Base-by-base conservation (phyloP, 2,113 vertebrate species). In the Poecile atricapillus region DNA sequence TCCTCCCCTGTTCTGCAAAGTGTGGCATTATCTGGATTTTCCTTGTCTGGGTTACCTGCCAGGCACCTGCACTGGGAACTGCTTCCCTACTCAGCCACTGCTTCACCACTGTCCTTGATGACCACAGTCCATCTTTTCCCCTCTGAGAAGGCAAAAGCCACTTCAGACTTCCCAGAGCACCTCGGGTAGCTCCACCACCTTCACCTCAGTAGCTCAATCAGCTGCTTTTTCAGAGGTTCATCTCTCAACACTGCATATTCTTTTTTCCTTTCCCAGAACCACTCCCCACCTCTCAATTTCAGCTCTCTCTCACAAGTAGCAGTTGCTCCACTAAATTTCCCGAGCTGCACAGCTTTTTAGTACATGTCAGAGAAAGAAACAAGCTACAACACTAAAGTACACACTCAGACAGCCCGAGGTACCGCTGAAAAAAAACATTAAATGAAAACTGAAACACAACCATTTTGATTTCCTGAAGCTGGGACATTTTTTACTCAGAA, bases 281-380 rank as follows among this genome's bases (percentile, higher is more conserved):
- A 15, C 28, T 27, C 49, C 27, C 15, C n/a, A n/a, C 17, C 55
- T 76, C 28, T 35, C 24, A 39, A 53, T 52, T 15, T 39, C 55
- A 73, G 7, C 62, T 39, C 39, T 59, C 30, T 15, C 27, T 28
- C 39, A 37, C 0, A 0, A 41, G 6, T 1, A 25, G 30, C 3
- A 63, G 37, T 4, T 82, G 6, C 46, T 11, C 31, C 9, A 15
- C 49, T 4, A 5, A 1, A 0, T 27, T 86, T 53, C 67, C 39
- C 3, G 12, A 56, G 43, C 49, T 70, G 73, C 68, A 35, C 23
- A 58, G 81, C 31, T 74, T 83, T 86, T 49, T 11, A 67, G 31
- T 5, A 17, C 0, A 1, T 0, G 3, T 16, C 43, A 58, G 44
- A 80, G 33, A 33, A 31, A 91, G 10, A 89, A 77, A 55, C 0